Evolutionary conservation across 2,888 invertebrate genomes (phyloP).

Genomic region (Philhelius pedissequus): DNA sequence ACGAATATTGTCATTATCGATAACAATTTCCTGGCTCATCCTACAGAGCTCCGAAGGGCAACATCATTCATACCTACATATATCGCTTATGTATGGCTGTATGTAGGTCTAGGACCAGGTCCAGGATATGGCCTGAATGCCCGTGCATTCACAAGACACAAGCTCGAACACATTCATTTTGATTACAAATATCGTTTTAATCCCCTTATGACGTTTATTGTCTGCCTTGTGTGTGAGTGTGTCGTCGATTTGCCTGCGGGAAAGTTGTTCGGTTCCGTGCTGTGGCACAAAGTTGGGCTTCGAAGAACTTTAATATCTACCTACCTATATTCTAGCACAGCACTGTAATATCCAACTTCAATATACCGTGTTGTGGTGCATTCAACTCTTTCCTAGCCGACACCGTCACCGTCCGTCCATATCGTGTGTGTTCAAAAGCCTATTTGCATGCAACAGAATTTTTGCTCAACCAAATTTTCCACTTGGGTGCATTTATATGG

Average conservation of each 20-base stretch:
- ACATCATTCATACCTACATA: background rate
- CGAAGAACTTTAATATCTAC: slow-evolving; percentile 46
- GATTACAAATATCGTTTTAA: slow-evolving; percentile 67
- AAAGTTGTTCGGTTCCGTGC: background rate
- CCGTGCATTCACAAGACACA: background rate
- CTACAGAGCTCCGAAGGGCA: slow-evolving; percentile 22
- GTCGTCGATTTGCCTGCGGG: background rate
- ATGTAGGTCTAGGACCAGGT: background rate
- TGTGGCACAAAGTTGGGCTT: background rate
- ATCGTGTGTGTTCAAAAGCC: slow-evolving; percentile 22
- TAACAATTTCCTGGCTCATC: slow-evolving; percentile 43
- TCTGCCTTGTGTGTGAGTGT: slow-evolving; percentile 19
- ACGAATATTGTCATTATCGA: slow-evolving; percentile 66
- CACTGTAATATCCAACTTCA: background rate
- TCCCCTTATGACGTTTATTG: slow-evolving; percentile 64
- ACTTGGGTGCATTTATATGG: slow-evolving; percentile 54
- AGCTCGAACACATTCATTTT: slow-evolving; percentile 46
- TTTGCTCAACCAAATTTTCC: slow-evolving; percentile 59
- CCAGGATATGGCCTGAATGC: background rate
- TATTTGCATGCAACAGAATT: slow-evolving; percentile 53
- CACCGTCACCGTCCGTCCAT: background rate
- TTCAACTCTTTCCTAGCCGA: slow-evolving; percentile 14
- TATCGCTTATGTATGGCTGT: too few species aligned
- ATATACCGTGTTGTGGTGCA: slow-evolving; percentile 21
- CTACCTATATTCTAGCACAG: background rate